These are phyloP conservation scores for Falco biarmicus DNA, from an alignment of 2,797 vertebrate species.

Conservation along the genomic window DNA sequence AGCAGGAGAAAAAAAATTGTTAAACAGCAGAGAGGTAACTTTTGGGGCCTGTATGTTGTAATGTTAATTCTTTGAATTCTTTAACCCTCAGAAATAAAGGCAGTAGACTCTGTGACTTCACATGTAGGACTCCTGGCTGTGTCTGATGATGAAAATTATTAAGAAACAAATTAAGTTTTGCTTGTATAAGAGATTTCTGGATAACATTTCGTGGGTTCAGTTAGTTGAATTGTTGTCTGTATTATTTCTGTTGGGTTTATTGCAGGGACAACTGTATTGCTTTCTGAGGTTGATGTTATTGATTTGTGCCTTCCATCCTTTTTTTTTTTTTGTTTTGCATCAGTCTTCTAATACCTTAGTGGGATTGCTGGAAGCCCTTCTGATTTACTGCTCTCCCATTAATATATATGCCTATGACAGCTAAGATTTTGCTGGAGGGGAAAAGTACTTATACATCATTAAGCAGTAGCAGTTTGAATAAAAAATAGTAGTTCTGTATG, in stretches of 20 bases:
- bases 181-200: background rate
- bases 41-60: background rate
- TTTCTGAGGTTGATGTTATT: background rate
- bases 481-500: background rate
- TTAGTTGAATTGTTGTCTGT: background rate
- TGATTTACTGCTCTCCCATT: slow-evolving; percentile 4
- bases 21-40: background rate
- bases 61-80: background rate
- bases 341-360: background rate
- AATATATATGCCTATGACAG: background rate
- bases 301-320: background rate
- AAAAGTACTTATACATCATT: background rate
- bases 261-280: background rate
- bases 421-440: slow-evolving; percentile 8
- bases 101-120: background rate
- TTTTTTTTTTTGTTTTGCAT: background rate
- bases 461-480: slow-evolving; percentile 8
- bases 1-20: background rate
- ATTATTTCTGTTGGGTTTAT: background rate
- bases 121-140: fast-evolving
- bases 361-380: background rate
- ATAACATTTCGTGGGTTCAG: background rate
- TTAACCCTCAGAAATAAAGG: background rate
- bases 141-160: background rate
- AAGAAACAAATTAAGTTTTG: background rate